Evolutionary conservation across 1,140 invertebrate genomes (phyloP).

Genomic region (Venturia canescens): DNA sequence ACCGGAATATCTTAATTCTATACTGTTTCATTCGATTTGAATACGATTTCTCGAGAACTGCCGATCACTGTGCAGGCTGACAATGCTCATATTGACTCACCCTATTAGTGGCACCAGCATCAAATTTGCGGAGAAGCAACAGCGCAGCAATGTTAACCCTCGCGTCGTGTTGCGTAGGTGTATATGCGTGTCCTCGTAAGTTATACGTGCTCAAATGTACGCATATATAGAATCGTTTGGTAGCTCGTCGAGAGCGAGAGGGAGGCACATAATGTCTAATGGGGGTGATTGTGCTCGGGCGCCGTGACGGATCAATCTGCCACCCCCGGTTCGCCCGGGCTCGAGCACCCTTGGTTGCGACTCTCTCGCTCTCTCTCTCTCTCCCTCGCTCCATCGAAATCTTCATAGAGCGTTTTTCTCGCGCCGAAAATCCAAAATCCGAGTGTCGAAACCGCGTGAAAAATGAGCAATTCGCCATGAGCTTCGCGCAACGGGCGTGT

Average conservation of each 20-base stretch:
- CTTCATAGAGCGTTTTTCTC: conserved; percentile 4
- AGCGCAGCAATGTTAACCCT: conserved; percentile 33
- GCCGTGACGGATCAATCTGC: conserved; percentile 77
- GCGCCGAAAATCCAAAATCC: conserved; percentile 36
- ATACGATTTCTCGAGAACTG: not conserved
- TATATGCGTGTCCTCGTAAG: conserved; percentile 60
- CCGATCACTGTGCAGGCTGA: not conserved
- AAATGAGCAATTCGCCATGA: conserved; percentile 54
- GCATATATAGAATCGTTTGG: conserved; percentile 27
- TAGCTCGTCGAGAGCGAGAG: conserved; percentile 47
- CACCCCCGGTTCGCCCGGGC: conserved; percentile 63
- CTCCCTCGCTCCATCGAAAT: conserved; percentile 32
- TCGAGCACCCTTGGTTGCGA: conserved; percentile 44
- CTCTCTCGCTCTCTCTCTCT: conserved; percentile 49
- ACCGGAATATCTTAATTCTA: no score
- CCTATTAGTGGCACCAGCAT: conserved; percentile 13
- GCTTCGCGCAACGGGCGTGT: conserved; percentile 15
- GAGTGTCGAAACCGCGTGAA: conserved; percentile 49
- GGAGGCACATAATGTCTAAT: conserved; percentile 76
- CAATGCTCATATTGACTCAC: not conserved
- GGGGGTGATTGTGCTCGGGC: conserved; percentile 75
- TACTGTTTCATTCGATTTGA: no score
- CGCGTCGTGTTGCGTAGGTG: conserved; percentile 15
- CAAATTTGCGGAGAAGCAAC: conserved; percentile 27
- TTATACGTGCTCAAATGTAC: conserved; percentile 47